Conservation (phyloP, 2,113 vertebrate species). For the Syngnathus typhle region DNA sequence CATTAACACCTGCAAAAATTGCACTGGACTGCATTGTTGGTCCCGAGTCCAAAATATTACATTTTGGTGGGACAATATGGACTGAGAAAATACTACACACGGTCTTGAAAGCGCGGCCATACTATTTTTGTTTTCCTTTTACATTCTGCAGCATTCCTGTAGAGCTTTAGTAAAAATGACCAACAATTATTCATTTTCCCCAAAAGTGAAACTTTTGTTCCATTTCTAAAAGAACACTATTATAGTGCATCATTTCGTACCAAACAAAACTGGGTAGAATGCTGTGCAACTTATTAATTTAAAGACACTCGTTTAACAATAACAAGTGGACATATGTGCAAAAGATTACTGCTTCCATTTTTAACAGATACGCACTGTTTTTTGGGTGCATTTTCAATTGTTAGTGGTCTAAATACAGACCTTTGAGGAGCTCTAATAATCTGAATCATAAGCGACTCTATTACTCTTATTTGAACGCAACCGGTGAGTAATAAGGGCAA, state of each 20-base stretch:
- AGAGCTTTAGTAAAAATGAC: not conserved
- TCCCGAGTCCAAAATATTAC: not conserved
- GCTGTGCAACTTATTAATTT: slow-evolving; percentile 28
- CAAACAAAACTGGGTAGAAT: not conserved
- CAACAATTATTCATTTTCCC: not conserved
- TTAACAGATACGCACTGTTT: not conserved
- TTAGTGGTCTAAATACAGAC: slow-evolving; percentile 23
- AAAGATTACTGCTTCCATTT: slow-evolving; percentile 28
- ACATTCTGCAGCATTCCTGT: not conserved
- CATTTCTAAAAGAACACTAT: not conserved
- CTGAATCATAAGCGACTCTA: not conserved
- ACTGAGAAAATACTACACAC: not conserved
- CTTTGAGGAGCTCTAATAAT: slow-evolving; percentile 5
- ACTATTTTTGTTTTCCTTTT: not conserved
- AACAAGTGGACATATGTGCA: slow-evolving; percentile 51
- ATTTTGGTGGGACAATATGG: not conserved
- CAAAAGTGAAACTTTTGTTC: not conserved
- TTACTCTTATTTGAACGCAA: not conserved
- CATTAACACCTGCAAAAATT: not conserved
- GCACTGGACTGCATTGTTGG: not conserved
- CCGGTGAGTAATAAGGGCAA: not conserved
- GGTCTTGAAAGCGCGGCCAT: not conserved
- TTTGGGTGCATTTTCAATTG: slow-evolving; percentile 22
- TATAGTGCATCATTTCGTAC: not conserved
- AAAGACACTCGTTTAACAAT: slow-evolving; percentile 12